Conservation (phyloP, 2,113 vertebrate genomes). For the Malurus cyaneus region DNA sequence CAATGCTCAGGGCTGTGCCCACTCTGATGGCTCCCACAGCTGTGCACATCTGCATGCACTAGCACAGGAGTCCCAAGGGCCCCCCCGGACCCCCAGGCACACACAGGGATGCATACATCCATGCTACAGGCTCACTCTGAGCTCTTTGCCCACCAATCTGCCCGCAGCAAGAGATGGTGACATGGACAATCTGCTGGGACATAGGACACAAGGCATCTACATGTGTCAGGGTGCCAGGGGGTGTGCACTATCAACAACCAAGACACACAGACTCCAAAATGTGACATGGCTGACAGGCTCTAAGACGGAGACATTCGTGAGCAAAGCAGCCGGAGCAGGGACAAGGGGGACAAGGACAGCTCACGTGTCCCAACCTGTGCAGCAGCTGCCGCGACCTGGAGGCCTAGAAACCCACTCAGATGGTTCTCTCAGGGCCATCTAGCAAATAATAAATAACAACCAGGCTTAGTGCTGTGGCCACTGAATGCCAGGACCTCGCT, state of each 20-base stretch:
- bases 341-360: neutral
- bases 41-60: neutral
- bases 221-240: neutral
- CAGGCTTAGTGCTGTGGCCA: neutral
- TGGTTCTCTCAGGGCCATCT: conserved; percentile 71
- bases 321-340: conserved; percentile 27
- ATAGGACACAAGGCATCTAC: neutral
- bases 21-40: neutral
- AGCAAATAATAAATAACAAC: conserved; percentile 64
- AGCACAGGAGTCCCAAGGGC: fast-evolving
- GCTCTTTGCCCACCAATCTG: neutral
- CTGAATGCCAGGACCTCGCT: neutral
- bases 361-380: conserved; percentile 66
- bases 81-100: neutral
- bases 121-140: neutral
- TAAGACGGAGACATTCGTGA: conserved; percentile 55
- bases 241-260: conserved; percentile 13
- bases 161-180: neutral
- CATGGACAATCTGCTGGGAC: neutral
- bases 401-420: conserved; percentile 69
- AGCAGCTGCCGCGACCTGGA: conserved; percentile 50
- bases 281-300: conserved; percentile 28
- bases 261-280: conserved; percentile 33
- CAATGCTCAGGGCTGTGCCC: neutral
- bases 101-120: neutral